These are phyloP conservation scores for Heliangelus exortis DNA, from an alignment of 2,797 vertebrate genomes.

Conservation along the genomic window DNA sequence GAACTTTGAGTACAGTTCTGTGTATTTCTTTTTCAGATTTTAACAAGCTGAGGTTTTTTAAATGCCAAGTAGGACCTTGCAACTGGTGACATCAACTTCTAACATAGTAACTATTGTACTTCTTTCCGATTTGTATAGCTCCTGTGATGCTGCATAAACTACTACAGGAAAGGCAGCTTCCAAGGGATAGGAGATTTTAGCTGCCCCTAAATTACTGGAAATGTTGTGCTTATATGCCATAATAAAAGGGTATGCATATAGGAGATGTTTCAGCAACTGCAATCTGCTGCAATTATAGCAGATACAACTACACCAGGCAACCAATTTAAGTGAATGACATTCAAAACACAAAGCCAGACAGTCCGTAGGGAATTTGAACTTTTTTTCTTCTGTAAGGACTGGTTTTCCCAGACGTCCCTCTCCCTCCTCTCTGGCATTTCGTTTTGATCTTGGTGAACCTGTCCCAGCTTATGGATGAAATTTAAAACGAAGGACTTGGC, in stretches of 20 bases:
- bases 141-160: not conserved
- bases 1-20: not conserved
- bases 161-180: not conserved
- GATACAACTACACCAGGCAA: constrained; percentile 17
- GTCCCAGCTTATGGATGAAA: not conserved
- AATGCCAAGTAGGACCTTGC: not conserved
- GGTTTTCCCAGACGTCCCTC: constrained; percentile 24
- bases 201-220: constrained; percentile 62
- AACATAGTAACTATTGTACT: not conserved
- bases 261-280: constrained; percentile 39
- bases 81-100: not conserved
- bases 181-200: constrained; percentile 43
- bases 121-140: not conserved
- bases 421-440: not conserved
- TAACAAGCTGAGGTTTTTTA: not conserved
- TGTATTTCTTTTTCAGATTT: not conserved
- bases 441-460: constrained; percentile 58
- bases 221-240: constrained; percentile 40
- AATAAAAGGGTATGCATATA: constrained; percentile 49
- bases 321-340: not conserved
- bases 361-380: constrained; percentile 30
- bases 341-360: constrained; percentile 48
- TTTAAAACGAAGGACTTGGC: constrained; percentile 17
- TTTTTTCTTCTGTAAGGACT: constrained; percentile 49
- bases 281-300: constrained; percentile 64